Evolutionary conservation across 2,888 invertebrate species (phyloP).

Genomic region (Sesia apiformis): DNA sequence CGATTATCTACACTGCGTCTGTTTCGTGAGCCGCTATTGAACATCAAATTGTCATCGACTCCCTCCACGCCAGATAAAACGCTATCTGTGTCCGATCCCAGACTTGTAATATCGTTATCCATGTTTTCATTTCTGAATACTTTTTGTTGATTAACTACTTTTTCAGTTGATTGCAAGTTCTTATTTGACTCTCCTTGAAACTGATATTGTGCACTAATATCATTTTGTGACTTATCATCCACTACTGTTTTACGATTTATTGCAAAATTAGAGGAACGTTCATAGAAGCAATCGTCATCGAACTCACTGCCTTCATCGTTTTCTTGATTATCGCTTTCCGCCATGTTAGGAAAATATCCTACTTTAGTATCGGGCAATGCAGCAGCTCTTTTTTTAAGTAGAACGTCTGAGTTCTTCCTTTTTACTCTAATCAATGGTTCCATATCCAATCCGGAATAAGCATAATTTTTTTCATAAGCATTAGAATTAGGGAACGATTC

Average conservation of each 20-base stretch:
- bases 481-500: constrained; percentile 56
- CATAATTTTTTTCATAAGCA: constrained; percentile 29
- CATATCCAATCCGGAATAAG: constrained; percentile 28
- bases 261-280: constrained; percentile 42
- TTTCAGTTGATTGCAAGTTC: background rate
- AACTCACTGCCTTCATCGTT: constrained; percentile 67
- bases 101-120: constrained; percentile 27
- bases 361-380: constrained; percentile 44
- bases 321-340: constrained; percentile 57
- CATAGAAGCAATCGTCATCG: constrained; percentile 64
- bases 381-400: constrained; percentile 38
- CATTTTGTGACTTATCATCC: constrained; percentile 13
- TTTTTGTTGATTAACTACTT: constrained; percentile 8
- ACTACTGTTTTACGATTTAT: constrained; percentile 15
- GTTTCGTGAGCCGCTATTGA: constrained; percentile 31
- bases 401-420: constrained; percentile 36
- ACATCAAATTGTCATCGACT: constrained; percentile 58
- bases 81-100: constrained; percentile 55
- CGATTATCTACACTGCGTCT: constrained; percentile 27
- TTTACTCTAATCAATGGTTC: constrained; percentile 56
- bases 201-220: constrained; percentile 7
- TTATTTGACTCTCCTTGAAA: constrained; percentile 7
- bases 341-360: constrained; percentile 44
- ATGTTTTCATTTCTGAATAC: constrained; percentile 15
- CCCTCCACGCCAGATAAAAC: constrained; percentile 52